phyloP scores from a whole-genome alignment of 1,140 invertebrate genomes.

The Tetranychus cinnabarinus region DNA sequence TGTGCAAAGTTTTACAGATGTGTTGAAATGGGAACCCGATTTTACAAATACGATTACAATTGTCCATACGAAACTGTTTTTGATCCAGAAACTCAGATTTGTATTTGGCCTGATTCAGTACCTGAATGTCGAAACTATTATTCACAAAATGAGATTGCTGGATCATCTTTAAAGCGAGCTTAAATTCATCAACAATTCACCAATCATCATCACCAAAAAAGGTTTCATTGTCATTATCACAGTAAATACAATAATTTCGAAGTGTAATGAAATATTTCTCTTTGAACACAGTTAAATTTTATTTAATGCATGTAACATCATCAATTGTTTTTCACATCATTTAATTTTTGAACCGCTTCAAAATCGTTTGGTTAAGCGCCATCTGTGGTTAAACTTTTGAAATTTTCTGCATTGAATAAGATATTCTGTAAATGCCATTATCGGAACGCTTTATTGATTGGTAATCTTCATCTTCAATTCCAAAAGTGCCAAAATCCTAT shows the following conservation, averaged over 20 bases:
- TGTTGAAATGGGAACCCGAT: constrained; percentile 1
- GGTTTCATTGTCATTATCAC: background rate
- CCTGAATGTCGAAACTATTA: constrained; percentile 3
- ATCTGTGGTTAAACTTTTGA: too few species aligned
- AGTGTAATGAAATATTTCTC: too few species aligned
- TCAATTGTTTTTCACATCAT: too few species aligned
- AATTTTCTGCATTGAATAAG: too few species aligned
- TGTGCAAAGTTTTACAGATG: constrained; percentile 10
- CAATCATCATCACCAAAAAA: background rate
- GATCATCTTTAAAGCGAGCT: background rate
- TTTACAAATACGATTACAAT: constrained; percentile 1
- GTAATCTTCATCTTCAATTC: too few species aligned
- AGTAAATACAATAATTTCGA: background rate
- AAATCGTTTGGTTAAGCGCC: too few species aligned
- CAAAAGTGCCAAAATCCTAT: too few species aligned
- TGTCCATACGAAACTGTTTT: constrained; percentile 10
- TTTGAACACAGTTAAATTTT: too few species aligned
- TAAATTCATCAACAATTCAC: background rate
- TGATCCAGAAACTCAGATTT: constrained; percentile 1
- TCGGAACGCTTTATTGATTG: too few species aligned
- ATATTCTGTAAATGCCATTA: too few species aligned
- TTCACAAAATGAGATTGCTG: background rate
- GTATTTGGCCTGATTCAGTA: constrained; percentile 7
- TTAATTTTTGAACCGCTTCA: too few species aligned
- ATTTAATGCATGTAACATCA: too few species aligned